Base-by-base conservation (phyloP, 1,140 invertebrate species). In the Cotesia chilonis region DNA sequence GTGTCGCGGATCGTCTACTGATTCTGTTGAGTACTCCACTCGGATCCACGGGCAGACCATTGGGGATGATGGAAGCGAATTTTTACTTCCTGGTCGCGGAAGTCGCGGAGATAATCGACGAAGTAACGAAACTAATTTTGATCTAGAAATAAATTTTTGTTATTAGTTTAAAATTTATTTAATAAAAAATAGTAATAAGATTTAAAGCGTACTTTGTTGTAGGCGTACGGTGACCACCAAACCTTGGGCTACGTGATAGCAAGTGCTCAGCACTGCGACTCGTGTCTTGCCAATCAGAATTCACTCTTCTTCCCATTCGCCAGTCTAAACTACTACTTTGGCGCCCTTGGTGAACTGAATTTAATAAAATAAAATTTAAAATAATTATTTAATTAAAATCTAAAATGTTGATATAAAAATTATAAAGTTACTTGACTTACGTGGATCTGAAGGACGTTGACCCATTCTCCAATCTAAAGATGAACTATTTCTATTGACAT, bases 301-400 rank as follows among this genome's bases (percentile, higher is more conserved):
- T 82, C 17, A 81, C 74, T 20, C 77, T 77, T 10, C 79, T 78
- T 38, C 81, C 81, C 9, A 85, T 78, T 67, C 84, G 75, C 84
- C 85, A 87, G 68, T 87, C 85, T 51, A 87, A 75, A 74, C 84
- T 87, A 74, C 77, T 83, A 71, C 84, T 85, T 60, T 87, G 84
- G n/a, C 83, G 79, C 17, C 79, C 74, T 73, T 82, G 77, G 14
- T 81, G 55, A 70, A 72, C 83, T 81, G 60, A 68, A 75, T 12
- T 28, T 36, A 28, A 54, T n/a, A 20, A 38, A 41, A 41, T 57
- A 54, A 41, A 20, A 41, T 59, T 41, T 57, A 54, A 41, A 20
- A 41, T 59, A 47, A 9, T 47, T 60, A 10, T 17, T 41, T 59
- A 51, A 54, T 2, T 17, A 14, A 4, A n/a, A 41, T 14, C n/a